Evolutionary conservation across 1,140 invertebrate species (phyloP).

Genomic region (Lasaia peninsularis): DNA sequence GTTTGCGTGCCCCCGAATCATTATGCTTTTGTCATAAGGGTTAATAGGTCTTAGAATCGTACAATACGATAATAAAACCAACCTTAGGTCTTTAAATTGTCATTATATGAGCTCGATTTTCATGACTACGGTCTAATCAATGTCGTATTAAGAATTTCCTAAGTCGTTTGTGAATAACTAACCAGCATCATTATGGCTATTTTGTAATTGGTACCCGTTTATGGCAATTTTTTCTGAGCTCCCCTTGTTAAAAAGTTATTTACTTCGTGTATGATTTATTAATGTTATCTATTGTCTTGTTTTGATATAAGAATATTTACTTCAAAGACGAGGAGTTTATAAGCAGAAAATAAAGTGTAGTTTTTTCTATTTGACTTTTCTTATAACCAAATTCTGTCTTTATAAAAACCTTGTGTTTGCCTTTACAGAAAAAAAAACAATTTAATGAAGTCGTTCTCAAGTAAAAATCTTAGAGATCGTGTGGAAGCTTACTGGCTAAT

Average conservation of each 20-base stretch:
- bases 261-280: conserved; percentile 14
- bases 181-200: conserved; percentile 53
- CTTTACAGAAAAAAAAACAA: no score
- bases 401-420: no score
- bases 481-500: no score
- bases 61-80: conserved; percentile 74
- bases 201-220: conserved; percentile 66
- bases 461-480: no score
- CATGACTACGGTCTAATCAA: conserved; percentile 65
- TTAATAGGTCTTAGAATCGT: conserved; percentile 75
- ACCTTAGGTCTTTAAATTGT: conserved; percentile 76
- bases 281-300: conserved; percentile 8
- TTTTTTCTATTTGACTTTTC: no score
- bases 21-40: conserved; percentile 72
- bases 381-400: no score
- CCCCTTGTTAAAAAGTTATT: conserved; percentile 38
- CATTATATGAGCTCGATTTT: conserved; percentile 63
- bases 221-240: conserved; percentile 53
- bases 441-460: no score
- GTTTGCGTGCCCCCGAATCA: conserved; percentile 59
- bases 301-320: background rate
- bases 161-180: conserved; percentile 70
- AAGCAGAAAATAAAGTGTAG: no score
- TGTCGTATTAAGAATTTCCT: conserved; percentile 72
- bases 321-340: no score